These are phyloP conservation scores for Drosophila kurseongensis DNA, from an alignment of 1,140 invertebrate species.

Conservation along the genomic window DNA sequence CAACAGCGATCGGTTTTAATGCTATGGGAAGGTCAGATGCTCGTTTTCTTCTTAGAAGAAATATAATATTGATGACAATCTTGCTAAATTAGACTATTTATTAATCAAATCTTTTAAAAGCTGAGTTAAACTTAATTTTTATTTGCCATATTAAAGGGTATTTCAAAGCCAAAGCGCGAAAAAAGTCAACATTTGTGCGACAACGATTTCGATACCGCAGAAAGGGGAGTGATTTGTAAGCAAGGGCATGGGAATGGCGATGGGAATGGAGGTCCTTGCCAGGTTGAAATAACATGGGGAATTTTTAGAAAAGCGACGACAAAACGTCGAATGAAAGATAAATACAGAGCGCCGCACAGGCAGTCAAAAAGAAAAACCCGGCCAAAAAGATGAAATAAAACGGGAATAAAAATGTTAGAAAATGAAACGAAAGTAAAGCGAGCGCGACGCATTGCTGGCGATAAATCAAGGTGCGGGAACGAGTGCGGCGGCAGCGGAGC, in stretches of 20 bases:
- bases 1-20: too few relatives aligned
- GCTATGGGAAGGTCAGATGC: too few relatives aligned
- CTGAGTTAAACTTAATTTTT: not conserved
- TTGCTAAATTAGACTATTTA: too few relatives aligned
- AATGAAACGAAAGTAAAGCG: constrained; percentile 40
- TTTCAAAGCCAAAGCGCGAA: constrained; percentile 60
- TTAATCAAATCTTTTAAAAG: too few relatives aligned
- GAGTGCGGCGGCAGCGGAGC: constrained; percentile 33
- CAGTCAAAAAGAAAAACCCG: constrained; percentile 31
- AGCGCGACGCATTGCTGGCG: constrained; percentile 58
- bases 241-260: not conserved
- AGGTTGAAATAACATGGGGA: constrained; percentile 78
- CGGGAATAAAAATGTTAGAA: constrained; percentile 42
- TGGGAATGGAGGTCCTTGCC: constrained; percentile 35
- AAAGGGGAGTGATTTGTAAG: constrained; percentile 2
- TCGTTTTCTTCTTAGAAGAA: too few relatives aligned
- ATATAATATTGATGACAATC: too few relatives aligned
- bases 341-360: constrained; percentile 64
- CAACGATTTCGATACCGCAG: constrained; percentile 4
- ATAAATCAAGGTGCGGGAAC: constrained; percentile 63
- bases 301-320: constrained; percentile 79
- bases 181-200: constrained; percentile 34
- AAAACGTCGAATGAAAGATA: constrained; percentile 84
- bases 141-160: constrained; percentile 19
- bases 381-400: constrained; percentile 42